These are phyloP conservation scores for Oscheius sp. DNA, from an alignment of 2,888 invertebrate species.

Conservation along the genomic window DNA sequence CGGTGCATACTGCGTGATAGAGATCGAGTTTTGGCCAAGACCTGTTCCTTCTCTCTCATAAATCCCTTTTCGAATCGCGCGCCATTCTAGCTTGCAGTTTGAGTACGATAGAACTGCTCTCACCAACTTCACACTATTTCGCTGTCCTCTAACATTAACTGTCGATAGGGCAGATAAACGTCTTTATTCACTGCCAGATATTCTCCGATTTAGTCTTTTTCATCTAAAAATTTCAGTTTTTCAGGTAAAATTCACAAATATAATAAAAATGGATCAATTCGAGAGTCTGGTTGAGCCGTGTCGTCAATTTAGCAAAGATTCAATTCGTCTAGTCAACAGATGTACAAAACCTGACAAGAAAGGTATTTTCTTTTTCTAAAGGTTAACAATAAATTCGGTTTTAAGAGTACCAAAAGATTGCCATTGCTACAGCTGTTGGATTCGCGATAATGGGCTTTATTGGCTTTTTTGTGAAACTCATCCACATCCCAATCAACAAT, in stretches of 20 bases:
- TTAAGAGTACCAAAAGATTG: slow-evolving; percentile 97
- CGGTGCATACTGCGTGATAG: slow-evolving; percentile 33
- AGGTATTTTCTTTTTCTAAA: slow-evolving; percentile 76
- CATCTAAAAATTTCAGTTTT: background rate
- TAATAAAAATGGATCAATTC: slow-evolving; percentile 89
- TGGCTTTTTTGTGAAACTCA: slow-evolving; percentile 98
- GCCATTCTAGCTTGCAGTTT: slow-evolving; percentile 45
- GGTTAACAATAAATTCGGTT: slow-evolving; percentile 24
- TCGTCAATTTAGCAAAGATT: slow-evolving; percentile 96
- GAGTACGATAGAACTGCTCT: slow-evolving; percentile 41
- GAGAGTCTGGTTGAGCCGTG: slow-evolving; percentile 92
- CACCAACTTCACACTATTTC: slow-evolving; percentile 32
- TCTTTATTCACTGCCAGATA: background rate
- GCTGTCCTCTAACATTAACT: slow-evolving; percentile 6
- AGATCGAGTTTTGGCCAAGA: slow-evolving; percentile 31
- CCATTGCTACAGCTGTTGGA: slow-evolving; percentile 97
- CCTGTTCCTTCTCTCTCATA: slow-evolving; percentile 12
- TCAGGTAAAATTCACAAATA: background rate
- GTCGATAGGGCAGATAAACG: slow-evolving; percentile 1
- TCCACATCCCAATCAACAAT: slow-evolving; percentile 92
- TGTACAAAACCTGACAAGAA: slow-evolving; percentile 99
- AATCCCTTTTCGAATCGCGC: slow-evolving; percentile 22
- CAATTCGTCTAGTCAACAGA: slow-evolving; percentile 94
- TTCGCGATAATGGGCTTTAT: slow-evolving; percentile 99
- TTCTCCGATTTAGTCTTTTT: background rate